Percentiles rank a stretch among this genome's conserved stretches.
phyloP scores from a whole-genome alignment of 2,888 invertebrate genomes.

The Diarsia brunnea region DNA sequence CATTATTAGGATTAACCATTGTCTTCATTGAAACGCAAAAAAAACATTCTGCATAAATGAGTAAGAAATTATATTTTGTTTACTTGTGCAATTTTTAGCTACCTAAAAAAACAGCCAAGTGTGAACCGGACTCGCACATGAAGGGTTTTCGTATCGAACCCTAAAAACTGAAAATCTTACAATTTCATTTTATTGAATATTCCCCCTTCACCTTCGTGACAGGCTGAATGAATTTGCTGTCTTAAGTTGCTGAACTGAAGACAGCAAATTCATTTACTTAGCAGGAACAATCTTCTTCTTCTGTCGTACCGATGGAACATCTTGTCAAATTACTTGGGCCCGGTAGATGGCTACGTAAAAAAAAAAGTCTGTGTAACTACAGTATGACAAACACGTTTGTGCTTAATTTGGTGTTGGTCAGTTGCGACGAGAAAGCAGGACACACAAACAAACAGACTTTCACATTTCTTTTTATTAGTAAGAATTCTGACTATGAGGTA shows the following conservation, averaged over 20 bases:
- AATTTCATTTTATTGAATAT: neutral
- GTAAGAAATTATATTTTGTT: neutral
- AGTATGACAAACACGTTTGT: neutral
- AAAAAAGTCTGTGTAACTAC: neutral
- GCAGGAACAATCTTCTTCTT: neutral
- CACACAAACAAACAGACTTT: slow-evolving; percentile 19
- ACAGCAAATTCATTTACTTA: neutral
- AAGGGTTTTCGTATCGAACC: no score
- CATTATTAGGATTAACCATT: neutral
- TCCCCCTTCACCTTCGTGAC: no score
- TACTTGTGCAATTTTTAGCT: no score
- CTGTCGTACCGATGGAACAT: neutral
- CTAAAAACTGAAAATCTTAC: neutral
- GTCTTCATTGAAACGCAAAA: neutral
- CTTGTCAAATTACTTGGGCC: neutral
- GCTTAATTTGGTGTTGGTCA: neutral
- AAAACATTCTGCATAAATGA: neutral
- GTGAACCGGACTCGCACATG: no score
- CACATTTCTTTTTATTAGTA: slow-evolving; percentile 1
- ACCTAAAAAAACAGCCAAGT: neutral
- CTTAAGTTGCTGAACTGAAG: no score
- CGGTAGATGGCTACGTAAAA: neutral
- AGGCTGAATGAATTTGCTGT: no score
- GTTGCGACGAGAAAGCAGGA: slow-evolving; percentile 14
- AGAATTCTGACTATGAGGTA: neutral